Percentiles rank a stretch among this genome's conserved stretches.
Evolutionary conservation across 2,888 invertebrate genomes (phyloP).

Genomic region (Calameuta filiformis): DNA sequence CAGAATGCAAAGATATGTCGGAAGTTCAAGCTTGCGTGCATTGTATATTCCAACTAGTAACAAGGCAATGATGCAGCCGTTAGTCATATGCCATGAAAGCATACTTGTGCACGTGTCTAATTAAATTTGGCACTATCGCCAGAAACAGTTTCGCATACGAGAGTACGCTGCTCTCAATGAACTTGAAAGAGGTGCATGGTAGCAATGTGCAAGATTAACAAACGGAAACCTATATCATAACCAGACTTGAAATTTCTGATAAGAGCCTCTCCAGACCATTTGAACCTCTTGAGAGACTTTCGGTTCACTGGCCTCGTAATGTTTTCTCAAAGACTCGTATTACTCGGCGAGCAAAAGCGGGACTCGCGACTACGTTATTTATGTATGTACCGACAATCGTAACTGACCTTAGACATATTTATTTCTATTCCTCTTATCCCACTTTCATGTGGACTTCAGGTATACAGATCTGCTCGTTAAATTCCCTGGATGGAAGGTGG

Average conservation of each 20-base stretch:
- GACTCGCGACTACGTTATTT: not conserved
- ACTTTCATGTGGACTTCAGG: not conserved
- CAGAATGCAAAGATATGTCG: not conserved
- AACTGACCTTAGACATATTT: not conserved
- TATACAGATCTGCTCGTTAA: not conserved
- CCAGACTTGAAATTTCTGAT: not conserved
- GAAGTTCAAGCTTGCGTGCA: not conserved
- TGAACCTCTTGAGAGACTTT: not conserved
- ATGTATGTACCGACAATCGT: not conserved
- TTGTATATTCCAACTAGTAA: not conserved
- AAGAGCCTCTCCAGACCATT: not conserved
- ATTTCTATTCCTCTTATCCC: not conserved
- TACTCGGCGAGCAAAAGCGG: not conserved
- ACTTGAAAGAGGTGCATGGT: not conserved
- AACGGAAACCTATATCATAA: not conserved
- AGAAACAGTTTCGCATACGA: not conserved
- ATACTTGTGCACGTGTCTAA: not conserved
- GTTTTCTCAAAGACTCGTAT: not conserved
- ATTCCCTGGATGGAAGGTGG: not conserved
- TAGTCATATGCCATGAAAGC: not conserved
- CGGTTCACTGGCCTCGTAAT: not conserved
- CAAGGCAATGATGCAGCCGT: not conserved
- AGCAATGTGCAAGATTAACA: not conserved
- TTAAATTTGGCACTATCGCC: not conserved
- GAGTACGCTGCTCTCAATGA: not conserved